These are phyloP conservation scores for Trematocara unimaculatum DNA, from an alignment of 2,113 vertebrate species.

Conservation along the genomic window DNA sequence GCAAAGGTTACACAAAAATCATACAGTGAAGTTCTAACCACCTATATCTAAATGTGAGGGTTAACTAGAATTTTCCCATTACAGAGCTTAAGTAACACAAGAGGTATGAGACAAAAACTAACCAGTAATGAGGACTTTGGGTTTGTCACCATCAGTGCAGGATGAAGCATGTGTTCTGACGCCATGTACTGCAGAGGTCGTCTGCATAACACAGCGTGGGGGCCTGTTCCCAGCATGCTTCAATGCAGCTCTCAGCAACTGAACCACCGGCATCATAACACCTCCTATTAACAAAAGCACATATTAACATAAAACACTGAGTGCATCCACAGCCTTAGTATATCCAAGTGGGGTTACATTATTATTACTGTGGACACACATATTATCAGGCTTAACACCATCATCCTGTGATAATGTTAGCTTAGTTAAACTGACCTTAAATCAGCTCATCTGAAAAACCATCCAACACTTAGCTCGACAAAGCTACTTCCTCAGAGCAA, in stretches of 20 bases:
- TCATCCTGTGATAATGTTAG: background rate
- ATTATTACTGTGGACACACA: background rate
- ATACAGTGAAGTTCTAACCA: background rate
- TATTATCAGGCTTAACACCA: background rate
- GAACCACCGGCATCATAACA: background rate
- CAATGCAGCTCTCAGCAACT: background rate
- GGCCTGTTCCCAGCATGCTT: background rate
- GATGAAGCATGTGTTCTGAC: constrained; percentile 24
- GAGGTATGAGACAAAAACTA: background rate
- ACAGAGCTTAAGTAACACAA: background rate
- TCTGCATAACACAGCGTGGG: background rate
- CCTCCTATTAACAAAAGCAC: background rate
- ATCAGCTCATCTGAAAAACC: background rate
- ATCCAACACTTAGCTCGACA: background rate
- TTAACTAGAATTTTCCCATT: background rate
- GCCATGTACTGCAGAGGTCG: constrained; percentile 3
- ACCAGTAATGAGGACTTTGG: constrained; percentile 89
- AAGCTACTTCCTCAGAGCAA: background rate
- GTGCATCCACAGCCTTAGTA: background rate
- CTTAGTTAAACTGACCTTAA: background rate
- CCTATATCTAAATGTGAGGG: background rate
- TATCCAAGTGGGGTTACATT: background rate
- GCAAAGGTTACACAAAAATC: background rate
- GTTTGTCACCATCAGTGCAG: constrained; percentile 67
- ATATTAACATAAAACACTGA: background rate